Evolutionary conservation across 2,888 invertebrate species (phyloP).

Genomic region (Pinctada fucata): DNA sequence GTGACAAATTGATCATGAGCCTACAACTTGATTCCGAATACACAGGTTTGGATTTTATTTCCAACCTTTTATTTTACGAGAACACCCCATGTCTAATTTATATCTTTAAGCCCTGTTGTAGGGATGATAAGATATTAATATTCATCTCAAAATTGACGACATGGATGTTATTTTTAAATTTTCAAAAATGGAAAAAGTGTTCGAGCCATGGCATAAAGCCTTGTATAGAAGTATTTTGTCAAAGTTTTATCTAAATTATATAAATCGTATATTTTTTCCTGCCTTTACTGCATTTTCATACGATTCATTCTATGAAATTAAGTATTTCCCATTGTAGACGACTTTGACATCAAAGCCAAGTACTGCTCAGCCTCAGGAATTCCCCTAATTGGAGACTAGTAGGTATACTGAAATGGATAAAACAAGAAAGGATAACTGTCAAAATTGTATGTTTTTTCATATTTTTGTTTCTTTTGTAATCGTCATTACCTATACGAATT

Average conservation of each 20-base stretch:
- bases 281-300: too few species aligned
- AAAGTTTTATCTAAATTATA: too few species aligned
- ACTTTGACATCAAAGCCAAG: slow-evolving; percentile 53
- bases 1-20: slow-evolving; percentile 48
- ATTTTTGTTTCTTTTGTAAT: too few species aligned
- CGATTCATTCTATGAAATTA: neutral
- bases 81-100: neutral
- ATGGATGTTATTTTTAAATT: neutral
- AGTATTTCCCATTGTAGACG: slow-evolving; percentile 40
- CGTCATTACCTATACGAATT: too few species aligned
- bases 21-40: slow-evolving; percentile 45
- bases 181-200: neutral
- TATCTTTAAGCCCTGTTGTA: neutral
- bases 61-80: too few species aligned
- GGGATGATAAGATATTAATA: too few species aligned
- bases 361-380: slow-evolving; percentile 49
- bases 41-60: slow-evolving; percentile 32
- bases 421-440: too few species aligned
- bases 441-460: too few species aligned
- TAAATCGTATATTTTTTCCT: too few species aligned
- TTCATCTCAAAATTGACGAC: neutral
- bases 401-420: slow-evolving; percentile 26
- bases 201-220: too few species aligned
- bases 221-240: too few species aligned
- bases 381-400: slow-evolving; percentile 50